Percentiles rank a stretch among this genome's conserved stretches.
Conservation (phyloP, 2,888 invertebrate species). For the Protophormia terraenovae region DNA sequence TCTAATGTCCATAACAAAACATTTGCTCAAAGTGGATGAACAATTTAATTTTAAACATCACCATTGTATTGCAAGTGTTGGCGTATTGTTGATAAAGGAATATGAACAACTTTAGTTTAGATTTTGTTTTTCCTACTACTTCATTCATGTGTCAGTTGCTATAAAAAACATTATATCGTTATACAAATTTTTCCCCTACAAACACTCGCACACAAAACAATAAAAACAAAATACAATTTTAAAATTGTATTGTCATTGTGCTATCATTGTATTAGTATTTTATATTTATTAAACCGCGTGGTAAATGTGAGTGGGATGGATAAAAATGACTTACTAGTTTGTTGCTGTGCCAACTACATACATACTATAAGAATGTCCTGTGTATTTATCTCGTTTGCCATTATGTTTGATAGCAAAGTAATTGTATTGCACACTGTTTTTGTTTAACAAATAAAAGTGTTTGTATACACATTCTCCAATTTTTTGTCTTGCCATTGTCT, state of each 20-base stretch:
- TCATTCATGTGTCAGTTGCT: neutral
- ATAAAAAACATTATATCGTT: slow-evolving; percentile 24
- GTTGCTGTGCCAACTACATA: neutral
- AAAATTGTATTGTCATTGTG: slow-evolving; percentile 23
- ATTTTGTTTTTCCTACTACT: neutral
- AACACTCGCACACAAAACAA: too few species aligned
- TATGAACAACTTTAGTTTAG: neutral
- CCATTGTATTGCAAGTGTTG: neutral
- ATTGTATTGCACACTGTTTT: slow-evolving; percentile 48
- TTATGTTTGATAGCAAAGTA: slow-evolving; percentile 49
- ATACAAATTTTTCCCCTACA: slow-evolving; percentile 40
- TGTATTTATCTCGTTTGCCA: slow-evolving; percentile 26
- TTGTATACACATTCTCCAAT: neutral
- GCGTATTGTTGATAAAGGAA: neutral
- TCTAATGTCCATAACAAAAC: neutral
- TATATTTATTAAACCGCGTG: slow-evolving; percentile 39
- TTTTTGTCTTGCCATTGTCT: neutral
- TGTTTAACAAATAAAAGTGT: slow-evolving; percentile 35
- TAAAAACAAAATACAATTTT: slow-evolving; percentile 19
- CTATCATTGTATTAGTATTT: slow-evolving; percentile 12
- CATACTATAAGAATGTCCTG: neutral
- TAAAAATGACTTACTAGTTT: neutral
- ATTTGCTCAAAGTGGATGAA: neutral
- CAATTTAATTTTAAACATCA: neutral
- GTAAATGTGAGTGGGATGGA: neutral